Evolutionary conservation across 2,113 vertebrate genomes (phyloP).

Genomic region (Triplophysa dalaica): DNA sequence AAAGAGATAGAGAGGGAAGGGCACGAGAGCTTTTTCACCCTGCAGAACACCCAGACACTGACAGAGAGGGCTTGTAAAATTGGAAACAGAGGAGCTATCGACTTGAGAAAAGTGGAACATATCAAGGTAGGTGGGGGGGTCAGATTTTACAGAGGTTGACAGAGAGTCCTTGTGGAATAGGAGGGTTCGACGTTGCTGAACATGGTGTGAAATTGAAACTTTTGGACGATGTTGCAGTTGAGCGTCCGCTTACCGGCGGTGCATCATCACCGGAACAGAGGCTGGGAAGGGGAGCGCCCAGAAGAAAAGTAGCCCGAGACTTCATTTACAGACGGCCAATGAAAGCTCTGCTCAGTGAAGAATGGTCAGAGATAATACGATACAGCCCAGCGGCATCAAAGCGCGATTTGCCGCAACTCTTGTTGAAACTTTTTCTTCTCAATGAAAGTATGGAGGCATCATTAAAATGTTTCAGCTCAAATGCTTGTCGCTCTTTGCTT

Average conservation of each 20-base stretch:
- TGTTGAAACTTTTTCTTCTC: neutral
- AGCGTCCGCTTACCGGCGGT: constrained; percentile 6
- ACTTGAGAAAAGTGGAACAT: constrained; percentile 2
- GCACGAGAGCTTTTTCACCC: neutral
- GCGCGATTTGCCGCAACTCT: neutral
- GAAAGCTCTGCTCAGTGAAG: constrained; percentile 16
- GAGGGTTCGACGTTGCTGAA: constrained; percentile 19
- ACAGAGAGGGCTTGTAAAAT: constrained; percentile 22
- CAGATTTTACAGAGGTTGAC: constrained; percentile 10
- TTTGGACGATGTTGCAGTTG: constrained; percentile 13
- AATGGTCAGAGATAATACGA: constrained; percentile 11
- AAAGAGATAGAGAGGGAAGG: neutral
- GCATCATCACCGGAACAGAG: constrained; percentile 40
- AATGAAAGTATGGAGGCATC: neutral
- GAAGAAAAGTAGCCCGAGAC: constrained; percentile 18
- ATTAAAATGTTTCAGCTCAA: constrained; percentile 44
- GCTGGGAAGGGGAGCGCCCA: neutral
- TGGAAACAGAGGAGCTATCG: constrained; percentile 32
- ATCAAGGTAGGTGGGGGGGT: constrained; percentile 7
- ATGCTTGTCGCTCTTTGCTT: constrained; percentile 8
- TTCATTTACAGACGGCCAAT: constrained; percentile 20
- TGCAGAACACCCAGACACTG: constrained; percentile 25
- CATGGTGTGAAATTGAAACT: constrained; percentile 52
- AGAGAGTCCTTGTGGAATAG: constrained; percentile 15
- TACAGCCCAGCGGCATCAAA: constrained; percentile 11